Conservation (phyloP, 2,113 vertebrate genomes). For the Orientallactaga bullata region DNA sequence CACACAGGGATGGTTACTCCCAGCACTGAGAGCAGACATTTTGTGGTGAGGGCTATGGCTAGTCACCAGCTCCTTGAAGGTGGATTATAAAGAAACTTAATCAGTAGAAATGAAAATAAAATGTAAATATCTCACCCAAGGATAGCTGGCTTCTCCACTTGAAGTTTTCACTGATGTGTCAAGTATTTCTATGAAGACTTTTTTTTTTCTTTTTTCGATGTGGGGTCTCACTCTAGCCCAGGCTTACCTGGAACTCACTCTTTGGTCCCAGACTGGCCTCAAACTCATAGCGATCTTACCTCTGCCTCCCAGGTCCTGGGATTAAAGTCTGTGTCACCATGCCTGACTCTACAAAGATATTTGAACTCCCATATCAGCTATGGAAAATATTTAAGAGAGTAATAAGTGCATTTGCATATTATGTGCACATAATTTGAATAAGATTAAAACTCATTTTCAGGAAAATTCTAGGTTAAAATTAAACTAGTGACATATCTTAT, state of each 20-base stretch:
- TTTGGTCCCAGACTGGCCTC: no score
- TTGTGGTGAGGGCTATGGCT: not conserved
- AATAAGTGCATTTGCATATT: not conserved
- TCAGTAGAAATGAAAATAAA: constrained; percentile 16
- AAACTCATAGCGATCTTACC: no score
- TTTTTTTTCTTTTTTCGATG: not conserved
- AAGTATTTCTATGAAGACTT: not conserved
- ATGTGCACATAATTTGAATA: not conserved
- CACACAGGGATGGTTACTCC: not conserved
- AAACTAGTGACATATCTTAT: not conserved
- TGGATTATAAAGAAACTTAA: constrained; percentile 24
- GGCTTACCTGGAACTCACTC: no score
- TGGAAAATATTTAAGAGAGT: constrained; percentile 4
- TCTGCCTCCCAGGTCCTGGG: no score
- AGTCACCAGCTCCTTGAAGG: constrained; percentile 2
- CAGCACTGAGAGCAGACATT: not conserved
- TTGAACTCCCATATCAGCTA: not conserved
- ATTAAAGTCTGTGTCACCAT: no score
- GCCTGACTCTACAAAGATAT: no score
- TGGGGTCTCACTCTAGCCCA: not conserved
- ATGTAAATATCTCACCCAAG: constrained; percentile 18
- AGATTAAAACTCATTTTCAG: not conserved
- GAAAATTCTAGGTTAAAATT: constrained; percentile 9
- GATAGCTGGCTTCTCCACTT: not conserved
- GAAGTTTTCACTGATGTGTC: not conserved